Conservation (phyloP, 2,888 invertebrate genomes). For the Trissoscelio sp. region DNA sequence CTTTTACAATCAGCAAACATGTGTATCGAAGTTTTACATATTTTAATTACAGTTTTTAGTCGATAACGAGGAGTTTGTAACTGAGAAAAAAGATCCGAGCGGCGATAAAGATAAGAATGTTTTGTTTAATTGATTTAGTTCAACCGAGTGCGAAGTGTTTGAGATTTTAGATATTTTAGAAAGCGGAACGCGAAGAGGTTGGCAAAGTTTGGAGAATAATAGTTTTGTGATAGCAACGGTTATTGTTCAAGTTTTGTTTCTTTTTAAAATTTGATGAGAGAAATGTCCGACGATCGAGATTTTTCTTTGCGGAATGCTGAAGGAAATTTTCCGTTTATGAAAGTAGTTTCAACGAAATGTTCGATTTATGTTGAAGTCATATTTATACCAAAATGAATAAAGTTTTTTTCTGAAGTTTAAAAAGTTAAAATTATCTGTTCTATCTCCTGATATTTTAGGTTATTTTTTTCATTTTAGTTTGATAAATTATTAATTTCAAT, state of each 20-base stretch:
- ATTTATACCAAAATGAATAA: neutral
- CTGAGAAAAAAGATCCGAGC: neutral
- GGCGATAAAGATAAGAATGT: neutral
- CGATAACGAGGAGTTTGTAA: neutral
- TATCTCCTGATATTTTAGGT: too few relatives aligned
- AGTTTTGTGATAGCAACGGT: conserved; percentile 3
- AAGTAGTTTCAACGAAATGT: neutral
- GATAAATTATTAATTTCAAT: too few relatives aligned
- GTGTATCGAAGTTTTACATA: conserved; percentile 15
- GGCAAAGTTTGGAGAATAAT: neutral
- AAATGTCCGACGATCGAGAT: neutral
- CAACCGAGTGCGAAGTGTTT: neutral
- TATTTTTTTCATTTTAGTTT: neutral
- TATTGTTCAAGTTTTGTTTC: neutral
- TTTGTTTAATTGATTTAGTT: conserved; percentile 17
- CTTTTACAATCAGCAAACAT: neutral
- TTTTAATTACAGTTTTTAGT: conserved; percentile 17
- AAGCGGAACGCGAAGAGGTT: neutral
- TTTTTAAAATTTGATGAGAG: neutral
- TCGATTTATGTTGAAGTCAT: neutral
- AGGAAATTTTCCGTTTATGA: neutral
- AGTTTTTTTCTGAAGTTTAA: too few relatives aligned
- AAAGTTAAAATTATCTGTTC: too few relatives aligned
- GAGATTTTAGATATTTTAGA: conserved; percentile 14
- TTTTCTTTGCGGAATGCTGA: neutral